Evolutionary conservation across 2,888 invertebrate genomes (phyloP).

Genomic region (Xylota segnis): DNA sequence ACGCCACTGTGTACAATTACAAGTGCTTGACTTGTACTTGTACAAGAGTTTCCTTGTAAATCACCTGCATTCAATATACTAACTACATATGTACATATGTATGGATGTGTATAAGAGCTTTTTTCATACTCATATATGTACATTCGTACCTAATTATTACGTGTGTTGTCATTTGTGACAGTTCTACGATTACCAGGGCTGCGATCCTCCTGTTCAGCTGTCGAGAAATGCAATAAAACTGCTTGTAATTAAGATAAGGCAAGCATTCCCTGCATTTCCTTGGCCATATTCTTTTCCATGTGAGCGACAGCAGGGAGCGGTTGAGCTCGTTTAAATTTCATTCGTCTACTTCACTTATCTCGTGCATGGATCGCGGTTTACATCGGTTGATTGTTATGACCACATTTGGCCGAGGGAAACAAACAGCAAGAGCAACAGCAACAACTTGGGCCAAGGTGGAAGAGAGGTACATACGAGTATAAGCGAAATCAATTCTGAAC

Average conservation of each 20-base stretch:
- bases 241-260: constrained; percentile 79
- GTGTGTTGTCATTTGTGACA: constrained; percentile 71
- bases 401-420: constrained; percentile 74
- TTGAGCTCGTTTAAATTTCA: constrained; percentile 75
- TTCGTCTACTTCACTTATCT: constrained; percentile 76
- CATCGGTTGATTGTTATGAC: constrained; percentile 76
- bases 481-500: constrained; percentile 64
- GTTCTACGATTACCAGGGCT: constrained; percentile 65
- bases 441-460: not conserved
- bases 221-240: constrained; percentile 79
- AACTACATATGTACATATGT: not conserved
- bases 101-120: not conserved
- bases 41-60: constrained; percentile 47
- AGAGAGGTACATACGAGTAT: constrained; percentile 28
- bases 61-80: constrained; percentile 48
- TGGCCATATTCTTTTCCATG: constrained; percentile 53
- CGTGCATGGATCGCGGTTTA: constrained; percentile 73
- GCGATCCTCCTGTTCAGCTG: constrained; percentile 77
- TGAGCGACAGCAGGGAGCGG: constrained; percentile 46
- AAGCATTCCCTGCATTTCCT: constrained; percentile 72
- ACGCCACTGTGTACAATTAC: constrained; percentile 8
- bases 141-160: constrained; percentile 69
- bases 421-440: constrained; percentile 58
- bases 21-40: not conserved
- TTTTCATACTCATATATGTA: constrained; percentile 1